Base-by-base conservation (phyloP, 2,113 vertebrate genomes). In the Dolichotis patagonum region DNA sequence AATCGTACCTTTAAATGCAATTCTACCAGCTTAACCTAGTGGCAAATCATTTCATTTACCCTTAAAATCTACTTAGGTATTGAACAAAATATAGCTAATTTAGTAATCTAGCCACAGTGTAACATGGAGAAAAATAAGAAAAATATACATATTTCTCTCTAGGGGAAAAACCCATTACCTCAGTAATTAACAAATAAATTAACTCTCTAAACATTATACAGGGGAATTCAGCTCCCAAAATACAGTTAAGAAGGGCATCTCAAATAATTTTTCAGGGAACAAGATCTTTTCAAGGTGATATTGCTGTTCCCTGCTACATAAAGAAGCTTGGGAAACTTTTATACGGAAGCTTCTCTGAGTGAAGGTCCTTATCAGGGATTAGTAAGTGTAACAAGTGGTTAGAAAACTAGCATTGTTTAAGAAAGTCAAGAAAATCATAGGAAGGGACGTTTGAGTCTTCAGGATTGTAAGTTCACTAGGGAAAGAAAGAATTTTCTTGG, bases 181-280 rank as follows among this genome's bases (percentile, higher is more conserved):
- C 20, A 38, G 7, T 52, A 7, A 20, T 49, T 69, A 62, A 63
- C 6, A 91, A 62, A 46, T 32, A 69, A 84, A 46, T 56, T 75
- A 58, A 43, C 54, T 62, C 81, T n/a, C 32, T 17, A 13, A 54
- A 16, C 14, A 16, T 54, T 54, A 14, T 54, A 54, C 24, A 71
- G 8, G 32, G 12, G 38, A 71, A 35, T 58, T 73, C 54, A 92
- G 54, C 16, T 43, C 20, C 41, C 6, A 83, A 89, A 85, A 69
- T 62, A 52, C 24, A 96, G 67, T 91, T 63, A 46, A 54, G 9
- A 94, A 92, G 65, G 30, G 9, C 5, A 38, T 38, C 73, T 35
- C 88, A 69, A 46, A 10, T 58, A n/a, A 83, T 84, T 92, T 58
- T 83, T 92, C 83, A 87, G 32, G 67, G 82, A 93, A 90, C 19